phyloP scores from a whole-genome alignment of 1,140 invertebrate species.

The Drusus annulatus region DNA sequence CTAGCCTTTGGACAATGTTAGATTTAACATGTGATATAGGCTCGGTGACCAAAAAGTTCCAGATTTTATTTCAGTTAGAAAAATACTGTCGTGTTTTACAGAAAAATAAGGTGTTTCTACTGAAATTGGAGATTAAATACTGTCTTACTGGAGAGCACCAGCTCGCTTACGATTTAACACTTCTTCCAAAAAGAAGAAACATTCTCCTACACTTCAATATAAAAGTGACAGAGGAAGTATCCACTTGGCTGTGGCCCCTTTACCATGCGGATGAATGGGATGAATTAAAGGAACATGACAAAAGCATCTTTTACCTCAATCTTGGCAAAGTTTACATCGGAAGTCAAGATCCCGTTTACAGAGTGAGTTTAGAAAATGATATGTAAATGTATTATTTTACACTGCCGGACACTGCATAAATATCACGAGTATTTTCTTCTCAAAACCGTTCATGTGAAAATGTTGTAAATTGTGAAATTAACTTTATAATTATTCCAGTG shows the following conservation, averaged over 20 bases:
- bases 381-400: too few relatives aligned
- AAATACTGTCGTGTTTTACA: neutral
- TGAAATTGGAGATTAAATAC: conserved; percentile 63
- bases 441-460: too few relatives aligned
- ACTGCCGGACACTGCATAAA: too few relatives aligned
- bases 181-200: conserved; percentile 63
- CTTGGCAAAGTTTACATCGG: conserved; percentile 68
- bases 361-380: too few relatives aligned
- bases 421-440: too few relatives aligned
- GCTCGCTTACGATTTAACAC: conserved; percentile 63
- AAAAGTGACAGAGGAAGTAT: conserved; percentile 61
- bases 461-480: too few relatives aligned
- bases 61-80: too few relatives aligned
- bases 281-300: conserved; percentile 59
- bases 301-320: conserved; percentile 61
- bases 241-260: conserved; percentile 63
- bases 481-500: conserved; percentile 36
- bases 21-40: too few relatives aligned
- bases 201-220: conserved; percentile 63
- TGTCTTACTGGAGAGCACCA: conserved; percentile 61
- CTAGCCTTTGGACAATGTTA: too few relatives aligned
- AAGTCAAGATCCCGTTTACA: conserved; percentile 67
- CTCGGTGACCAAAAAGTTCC: too few relatives aligned
- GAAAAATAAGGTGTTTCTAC: neutral
- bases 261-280: conserved; percentile 56